Evolutionary conservation across 2,113 vertebrate species (phyloP), one percentile per base, ranked within the genome.

Genomic region (Corythornis madagascariensis): DNA sequence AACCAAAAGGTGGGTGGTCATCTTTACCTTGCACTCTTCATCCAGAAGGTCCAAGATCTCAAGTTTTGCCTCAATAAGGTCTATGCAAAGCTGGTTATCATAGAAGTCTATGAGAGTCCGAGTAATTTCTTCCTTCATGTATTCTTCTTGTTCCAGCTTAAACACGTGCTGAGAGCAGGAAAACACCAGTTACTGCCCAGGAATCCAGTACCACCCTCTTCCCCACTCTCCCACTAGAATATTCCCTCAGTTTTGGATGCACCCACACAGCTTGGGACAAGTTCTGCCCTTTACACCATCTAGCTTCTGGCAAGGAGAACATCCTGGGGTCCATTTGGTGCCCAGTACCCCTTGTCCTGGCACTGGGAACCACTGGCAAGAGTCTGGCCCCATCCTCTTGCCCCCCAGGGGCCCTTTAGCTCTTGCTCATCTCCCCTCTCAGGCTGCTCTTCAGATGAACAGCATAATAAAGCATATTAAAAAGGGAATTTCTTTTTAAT

Each of bases 101-200:
- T 97, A 98, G 96, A 99, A 99, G 73, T 99, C 99, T 20, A 99
- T 99, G 35, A 99, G 95, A 5, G 98, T 99, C 99, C 99, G 99
- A 11, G 99, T 98, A 89, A 99, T 99, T 94, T 96, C 97, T 89
- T 99, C 99, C 94, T 98, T 99, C 98, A 99, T 98, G 90, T 99
- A 99, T 83, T 99, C 99, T 40, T 99, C 99, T 93, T 99, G 99
- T 53, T 99, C 99, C 97, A 99, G 93, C 90, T 99, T 99, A 59
- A 99, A 99, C 17, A 99, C 99, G 0, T 99, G 99, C 99, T 99
- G 95, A 31, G 83, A 47, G 14, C 19, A 64, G 88, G 81, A 85
- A 85, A 64, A 70, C 71, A 14, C 50, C 40, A 61, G 45, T 52
- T 42, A 90, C 28, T 3, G 9, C 38, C 10, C 38, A 38, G 38